Evolutionary conservation across 2,797 vertebrate species (phyloP).

Genomic region (Sebastes paucispinis): DNA sequence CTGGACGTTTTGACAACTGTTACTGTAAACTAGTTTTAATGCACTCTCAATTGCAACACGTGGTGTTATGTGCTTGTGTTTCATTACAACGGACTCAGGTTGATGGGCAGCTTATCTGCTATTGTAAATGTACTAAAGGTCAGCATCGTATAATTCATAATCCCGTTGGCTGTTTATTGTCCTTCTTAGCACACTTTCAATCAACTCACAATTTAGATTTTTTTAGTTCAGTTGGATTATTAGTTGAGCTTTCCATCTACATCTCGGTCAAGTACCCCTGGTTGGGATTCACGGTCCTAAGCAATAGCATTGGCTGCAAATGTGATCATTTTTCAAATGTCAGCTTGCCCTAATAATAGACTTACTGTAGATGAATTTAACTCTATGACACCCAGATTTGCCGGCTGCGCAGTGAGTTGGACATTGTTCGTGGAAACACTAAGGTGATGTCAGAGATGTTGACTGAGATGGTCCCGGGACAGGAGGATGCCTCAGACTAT

Average conservation of each 20-base stretch:
- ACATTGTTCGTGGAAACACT: conserved; percentile 95
- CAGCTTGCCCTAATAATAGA: too few relatives aligned
- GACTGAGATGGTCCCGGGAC: conserved; percentile 96
- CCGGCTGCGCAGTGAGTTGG: conserved; percentile 93
- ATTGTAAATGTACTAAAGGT: not conserved
- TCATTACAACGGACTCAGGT: not conserved
- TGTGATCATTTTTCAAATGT: not conserved
- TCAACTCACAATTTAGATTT: not conserved
- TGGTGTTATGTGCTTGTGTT: not conserved
- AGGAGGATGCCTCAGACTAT: conserved; percentile 95
- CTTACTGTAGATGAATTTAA: not conserved
- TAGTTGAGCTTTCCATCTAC: not conserved
- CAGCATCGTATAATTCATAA: not conserved
- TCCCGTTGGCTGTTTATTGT: not conserved
- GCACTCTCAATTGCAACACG: not conserved
- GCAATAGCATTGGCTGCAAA: not conserved
- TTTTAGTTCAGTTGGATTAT: not conserved
- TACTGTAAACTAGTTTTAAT: not conserved
- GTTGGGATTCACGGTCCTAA: not conserved
- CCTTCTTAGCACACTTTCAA: not conserved
- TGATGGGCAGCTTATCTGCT: not conserved
- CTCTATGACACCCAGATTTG: conserved; percentile 83
- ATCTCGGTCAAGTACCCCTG: not conserved
- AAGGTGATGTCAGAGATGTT: conserved; percentile 99
- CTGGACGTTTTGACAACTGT: not conserved